Conservation (phyloP, 1,140 invertebrate genomes). For the Leptonema lineaticorne region DNA sequence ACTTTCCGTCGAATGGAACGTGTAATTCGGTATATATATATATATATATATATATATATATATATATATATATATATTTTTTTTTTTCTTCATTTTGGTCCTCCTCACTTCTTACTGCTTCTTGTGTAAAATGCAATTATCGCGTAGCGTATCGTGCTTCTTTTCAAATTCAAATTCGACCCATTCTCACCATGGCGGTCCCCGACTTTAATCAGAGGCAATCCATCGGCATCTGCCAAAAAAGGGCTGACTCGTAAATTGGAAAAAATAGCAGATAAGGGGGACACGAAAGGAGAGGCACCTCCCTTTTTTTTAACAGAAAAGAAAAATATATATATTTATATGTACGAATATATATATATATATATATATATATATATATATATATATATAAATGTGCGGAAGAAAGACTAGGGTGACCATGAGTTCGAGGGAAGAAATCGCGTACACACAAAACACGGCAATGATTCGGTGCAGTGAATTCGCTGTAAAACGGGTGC, state of each 20-base stretch:
- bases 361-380: too few species aligned
- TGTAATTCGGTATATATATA: too few species aligned
- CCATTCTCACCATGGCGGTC: slow-evolving; percentile 23
- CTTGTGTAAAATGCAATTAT: slow-evolving; percentile 26
- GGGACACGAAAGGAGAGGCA: too few species aligned
- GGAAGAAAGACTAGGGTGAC: slow-evolving; percentile 27
- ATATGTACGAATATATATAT: too few species aligned
- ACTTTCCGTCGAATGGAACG: too few species aligned
- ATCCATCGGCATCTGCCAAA: slow-evolving; percentile 43
- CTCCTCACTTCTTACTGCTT: too few species aligned
- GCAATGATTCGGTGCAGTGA: slow-evolving; percentile 41
- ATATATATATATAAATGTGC: too few species aligned
- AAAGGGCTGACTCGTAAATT: slow-evolving; percentile 42
- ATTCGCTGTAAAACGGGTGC: slow-evolving; percentile 30
- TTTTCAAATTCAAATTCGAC: slow-evolving; percentile 41
- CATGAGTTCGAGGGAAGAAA: not conserved
- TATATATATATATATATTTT: too few species aligned
- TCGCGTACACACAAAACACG: slow-evolving; percentile 26
- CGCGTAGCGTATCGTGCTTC: slow-evolving; percentile 34
- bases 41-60: too few species aligned
- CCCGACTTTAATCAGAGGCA: slow-evolving; percentile 39
- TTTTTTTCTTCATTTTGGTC: too few species aligned
- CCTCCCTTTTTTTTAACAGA: too few species aligned
- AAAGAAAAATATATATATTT: too few species aligned
- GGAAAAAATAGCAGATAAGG: slow-evolving; percentile 43